Evolutionary conservation across 2,888 invertebrate genomes (phyloP).

Genomic region (Nemoura dubitans): DNA sequence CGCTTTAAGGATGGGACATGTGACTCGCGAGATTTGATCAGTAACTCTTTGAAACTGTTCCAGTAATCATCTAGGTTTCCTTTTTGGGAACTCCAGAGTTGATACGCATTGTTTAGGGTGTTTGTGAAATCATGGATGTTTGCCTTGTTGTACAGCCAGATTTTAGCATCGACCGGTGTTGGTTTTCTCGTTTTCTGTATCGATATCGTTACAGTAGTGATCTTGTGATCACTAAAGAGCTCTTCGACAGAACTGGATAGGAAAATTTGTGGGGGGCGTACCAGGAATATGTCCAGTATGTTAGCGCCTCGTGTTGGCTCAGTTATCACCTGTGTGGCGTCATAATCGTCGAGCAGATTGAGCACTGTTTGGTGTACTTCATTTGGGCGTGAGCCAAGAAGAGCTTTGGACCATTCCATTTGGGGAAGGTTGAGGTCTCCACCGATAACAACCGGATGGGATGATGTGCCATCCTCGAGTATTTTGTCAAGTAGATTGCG

Average conservation of each 20-base stretch:
- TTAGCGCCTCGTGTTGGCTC: not conserved
- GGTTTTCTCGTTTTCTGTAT: not conserved
- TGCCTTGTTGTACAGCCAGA: too few species aligned
- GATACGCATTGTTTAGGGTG: too few species aligned
- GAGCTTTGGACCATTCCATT: not conserved
- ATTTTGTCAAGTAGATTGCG: not conserved
- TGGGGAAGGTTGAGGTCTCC: not conserved
- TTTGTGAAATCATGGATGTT: too few species aligned
- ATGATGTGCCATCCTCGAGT: not conserved
- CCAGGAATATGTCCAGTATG: constrained; percentile 2
- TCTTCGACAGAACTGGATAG: not conserved
- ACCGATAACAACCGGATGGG: not conserved
- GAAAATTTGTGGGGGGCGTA: not conserved
- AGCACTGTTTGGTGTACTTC: not conserved
- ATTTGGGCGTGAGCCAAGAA: not conserved
- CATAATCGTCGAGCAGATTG: not conserved
- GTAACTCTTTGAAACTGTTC: not conserved
- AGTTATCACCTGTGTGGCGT: not conserved
- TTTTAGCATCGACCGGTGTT: not conserved
- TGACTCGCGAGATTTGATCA: not conserved
- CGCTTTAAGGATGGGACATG: constrained; percentile 2
- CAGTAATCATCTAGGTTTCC: too few species aligned
- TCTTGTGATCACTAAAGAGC: not conserved
- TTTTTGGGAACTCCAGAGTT: too few species aligned
- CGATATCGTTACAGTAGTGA: not conserved